Evolutionary conservation across 2,113 vertebrate species (phyloP), one percentile per base, ranked within the genome.

Genomic region (Rhineura floridana): DNA sequence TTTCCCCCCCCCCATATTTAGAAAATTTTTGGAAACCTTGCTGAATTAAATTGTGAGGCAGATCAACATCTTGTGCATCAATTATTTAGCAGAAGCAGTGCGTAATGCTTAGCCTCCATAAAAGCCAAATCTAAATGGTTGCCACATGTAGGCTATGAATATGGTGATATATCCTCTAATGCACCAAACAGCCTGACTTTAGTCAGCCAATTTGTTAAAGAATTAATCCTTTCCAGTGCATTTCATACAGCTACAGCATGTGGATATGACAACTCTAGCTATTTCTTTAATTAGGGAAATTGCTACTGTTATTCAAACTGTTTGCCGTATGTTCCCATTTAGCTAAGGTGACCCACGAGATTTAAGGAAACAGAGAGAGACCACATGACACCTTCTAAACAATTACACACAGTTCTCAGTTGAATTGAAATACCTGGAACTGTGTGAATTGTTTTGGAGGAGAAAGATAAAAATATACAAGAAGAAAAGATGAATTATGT

Each of bases 201-300:
- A 65, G 84, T 77, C 25, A 86, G 46, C 21, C n/a, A 79, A 52
- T 86, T 86, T 86, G 44, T 39, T 19, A 81, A 87, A 87, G 19
- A 87, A 65, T 75, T 63, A 83, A 76, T 88, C 69, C 42, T 65
- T 82, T 83, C 81, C 70, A 76, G 30, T 21, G 76, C 44, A 1
- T 52, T 76, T 33, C 59, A 65, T 50, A 30, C 12, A 63, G 70
- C 55, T 75, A 23, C 6, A 42, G 69, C 55, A 82, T 7, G 12
- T 6, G 13, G 52, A 62, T 25, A 81, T 42, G 65, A 72, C 21
- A 75, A 50, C 42, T 48, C 30, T 46, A 30, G 42, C 33, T 39
- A 63, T 83, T 88, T 75, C 44, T 88, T 82, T 83, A 87, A 87
- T 75, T 73, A 75, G 42, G 52, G 52, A 82, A 88, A 83, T 83